phyloP scores from a whole-genome alignment of 2,797 vertebrate genomes.

The Fratercula arctica region DNA sequence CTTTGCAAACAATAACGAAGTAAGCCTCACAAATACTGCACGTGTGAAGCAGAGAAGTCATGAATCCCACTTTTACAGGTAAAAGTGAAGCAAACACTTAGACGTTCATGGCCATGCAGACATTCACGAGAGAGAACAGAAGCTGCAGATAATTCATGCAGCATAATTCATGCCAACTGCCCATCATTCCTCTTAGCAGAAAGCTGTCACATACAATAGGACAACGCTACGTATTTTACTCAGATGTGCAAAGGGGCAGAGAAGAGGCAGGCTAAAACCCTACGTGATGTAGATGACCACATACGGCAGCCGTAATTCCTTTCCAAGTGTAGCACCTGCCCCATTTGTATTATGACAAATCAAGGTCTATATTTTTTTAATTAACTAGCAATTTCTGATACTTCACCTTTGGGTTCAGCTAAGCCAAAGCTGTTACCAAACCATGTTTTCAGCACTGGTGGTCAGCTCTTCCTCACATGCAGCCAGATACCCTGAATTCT shows the following conservation, averaged over 20 bases:
- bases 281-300: background rate
- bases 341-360: background rate
- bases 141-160: background rate
- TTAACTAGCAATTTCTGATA: background rate
- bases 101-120: background rate
- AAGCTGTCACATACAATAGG: background rate
- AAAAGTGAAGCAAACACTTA: background rate
- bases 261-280: background rate
- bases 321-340: background rate
- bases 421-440: background rate
- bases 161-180: background rate
- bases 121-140: background rate
- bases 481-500: background rate
- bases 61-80: background rate
- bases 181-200: background rate
- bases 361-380: background rate
- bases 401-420: background rate
- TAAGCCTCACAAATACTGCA: background rate
- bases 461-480: background rate
- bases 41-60: background rate
- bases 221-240: background rate
- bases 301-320: background rate
- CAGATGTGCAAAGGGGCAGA: background rate
- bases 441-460: background rate
- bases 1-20: background rate